Conservation (phyloP, 2,113 vertebrate genomes). For the Nothoprocta pentlandii region DNA sequence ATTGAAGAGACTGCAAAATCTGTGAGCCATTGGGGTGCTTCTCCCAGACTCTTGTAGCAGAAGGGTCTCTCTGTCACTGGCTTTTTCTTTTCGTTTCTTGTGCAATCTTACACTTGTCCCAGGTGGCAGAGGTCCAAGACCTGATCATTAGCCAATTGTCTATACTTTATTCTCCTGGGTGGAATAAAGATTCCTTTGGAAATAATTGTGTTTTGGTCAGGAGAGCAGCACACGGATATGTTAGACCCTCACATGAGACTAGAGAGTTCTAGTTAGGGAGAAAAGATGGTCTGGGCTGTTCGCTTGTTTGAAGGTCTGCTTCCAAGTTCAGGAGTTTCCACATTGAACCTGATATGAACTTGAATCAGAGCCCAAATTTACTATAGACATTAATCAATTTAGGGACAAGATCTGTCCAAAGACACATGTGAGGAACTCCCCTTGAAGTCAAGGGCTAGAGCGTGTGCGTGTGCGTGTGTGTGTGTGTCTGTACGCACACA, state of each 20-base stretch:
- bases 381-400: constrained; percentile 44
- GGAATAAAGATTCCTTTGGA: constrained; percentile 57
- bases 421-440: constrained; percentile 33
- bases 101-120: constrained; percentile 55
- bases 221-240: neutral
- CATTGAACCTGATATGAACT: constrained; percentile 56
- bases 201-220: constrained; percentile 21
- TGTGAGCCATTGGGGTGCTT: constrained; percentile 7
- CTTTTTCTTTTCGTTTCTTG: constrained; percentile 28
- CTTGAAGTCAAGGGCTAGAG: neutral
- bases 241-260: neutral
- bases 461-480: neutral
- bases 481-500: neutral
- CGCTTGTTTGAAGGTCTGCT: constrained; percentile 29
- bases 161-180: constrained; percentile 43
- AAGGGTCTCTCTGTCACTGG: constrained; percentile 1
- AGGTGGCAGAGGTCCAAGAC: constrained; percentile 66
- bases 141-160: constrained; percentile 5
- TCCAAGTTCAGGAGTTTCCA: constrained; percentile 69
- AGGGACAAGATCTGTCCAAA: constrained; percentile 51
- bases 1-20: neutral
- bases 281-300: constrained; percentile 27
- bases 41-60: constrained; percentile 35
- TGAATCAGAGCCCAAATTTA: constrained; percentile 45
- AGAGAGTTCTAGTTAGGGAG: neutral